A percentile compares a stretch with the other conserved stretches of the same genome.
Evolutionary conservation across 2,888 invertebrate genomes (phyloP).

Genomic region (Lumbricus terrestris): DNA sequence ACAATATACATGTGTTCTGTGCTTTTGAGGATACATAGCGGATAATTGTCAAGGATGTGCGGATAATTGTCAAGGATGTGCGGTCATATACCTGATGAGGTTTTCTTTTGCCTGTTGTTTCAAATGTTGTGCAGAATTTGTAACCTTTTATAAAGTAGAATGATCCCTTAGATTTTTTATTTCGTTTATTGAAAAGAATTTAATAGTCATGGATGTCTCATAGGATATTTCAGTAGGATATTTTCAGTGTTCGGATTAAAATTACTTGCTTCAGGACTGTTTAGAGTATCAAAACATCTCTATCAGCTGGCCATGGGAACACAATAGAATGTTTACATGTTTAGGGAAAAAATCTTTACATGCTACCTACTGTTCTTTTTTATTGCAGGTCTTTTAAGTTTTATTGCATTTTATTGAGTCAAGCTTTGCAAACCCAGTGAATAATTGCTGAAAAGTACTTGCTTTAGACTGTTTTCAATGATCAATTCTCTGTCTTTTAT

Average conservation of each 20-base stretch:
- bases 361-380: background rate
- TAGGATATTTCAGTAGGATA: too few relatives aligned
- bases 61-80: background rate
- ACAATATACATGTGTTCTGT: too few relatives aligned
- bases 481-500: background rate
- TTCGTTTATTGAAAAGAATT: too few relatives aligned
- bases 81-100: background rate
- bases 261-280: too few relatives aligned
- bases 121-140: background rate
- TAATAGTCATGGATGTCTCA: too few relatives aligned
- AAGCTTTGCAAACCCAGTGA: background rate
- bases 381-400: background rate
- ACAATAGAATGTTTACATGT: background rate
- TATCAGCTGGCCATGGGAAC: background rate
- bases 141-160: background rate
- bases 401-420: background rate
- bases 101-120: background rate
- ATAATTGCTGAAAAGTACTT: background rate
- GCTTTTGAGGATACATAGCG: background rate
- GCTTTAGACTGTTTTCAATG: background rate
- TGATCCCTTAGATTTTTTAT: too few relatives aligned
- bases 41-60: background rate
- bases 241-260: too few relatives aligned
- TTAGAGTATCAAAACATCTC: background rate
- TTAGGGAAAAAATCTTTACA: too few relatives aligned